phyloP scores from a whole-genome alignment of 35 echinoderm and acorn worm species.

The Acanthaster planci region DNA sequence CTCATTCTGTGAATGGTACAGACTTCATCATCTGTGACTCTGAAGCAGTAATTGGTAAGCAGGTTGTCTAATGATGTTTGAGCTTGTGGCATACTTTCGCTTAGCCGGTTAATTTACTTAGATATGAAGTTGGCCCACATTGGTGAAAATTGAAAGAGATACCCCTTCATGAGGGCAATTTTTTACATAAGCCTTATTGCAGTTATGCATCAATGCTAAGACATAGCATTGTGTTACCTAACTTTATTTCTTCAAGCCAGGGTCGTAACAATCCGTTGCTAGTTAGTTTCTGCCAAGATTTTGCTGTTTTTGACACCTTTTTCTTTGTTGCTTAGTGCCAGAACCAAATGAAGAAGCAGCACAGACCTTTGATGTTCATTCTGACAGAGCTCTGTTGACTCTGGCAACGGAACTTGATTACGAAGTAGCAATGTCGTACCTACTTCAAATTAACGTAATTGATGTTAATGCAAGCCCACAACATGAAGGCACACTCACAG shows the following conservation, averaged over 20 bases:
- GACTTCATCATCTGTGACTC: constrained; percentile 61
- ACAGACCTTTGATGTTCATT: constrained; percentile 63
- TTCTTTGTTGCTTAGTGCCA: constrained; percentile 11
- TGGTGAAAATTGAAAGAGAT: background rate
- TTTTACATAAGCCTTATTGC: too few relatives aligned
- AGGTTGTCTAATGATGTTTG: background rate
- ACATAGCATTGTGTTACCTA: too few relatives aligned
- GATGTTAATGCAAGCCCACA: constrained; percentile 72
- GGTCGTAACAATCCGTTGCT: background rate
- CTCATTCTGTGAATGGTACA: constrained; percentile 72
- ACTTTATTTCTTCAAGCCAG: too few relatives aligned
- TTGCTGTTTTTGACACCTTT: background rate
- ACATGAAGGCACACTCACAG: constrained; percentile 51
- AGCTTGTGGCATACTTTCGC: too few relatives aligned
- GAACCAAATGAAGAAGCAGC: constrained; percentile 54
- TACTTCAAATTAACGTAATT: constrained; percentile 62
- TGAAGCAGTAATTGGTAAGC: constrained; percentile 39
- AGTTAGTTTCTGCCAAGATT: background rate
- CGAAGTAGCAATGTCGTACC: constrained; percentile 58
- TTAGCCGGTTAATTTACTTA: too few relatives aligned
- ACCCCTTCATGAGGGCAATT: too few relatives aligned
- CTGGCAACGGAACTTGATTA: constrained; percentile 64
- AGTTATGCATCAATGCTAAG: too few relatives aligned
- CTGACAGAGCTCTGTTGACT: constrained; percentile 75
- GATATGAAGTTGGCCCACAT: background rate